Base-by-base conservation (phyloP, 2,888 invertebrate genomes). In the Drosophila infuscata region DNA sequence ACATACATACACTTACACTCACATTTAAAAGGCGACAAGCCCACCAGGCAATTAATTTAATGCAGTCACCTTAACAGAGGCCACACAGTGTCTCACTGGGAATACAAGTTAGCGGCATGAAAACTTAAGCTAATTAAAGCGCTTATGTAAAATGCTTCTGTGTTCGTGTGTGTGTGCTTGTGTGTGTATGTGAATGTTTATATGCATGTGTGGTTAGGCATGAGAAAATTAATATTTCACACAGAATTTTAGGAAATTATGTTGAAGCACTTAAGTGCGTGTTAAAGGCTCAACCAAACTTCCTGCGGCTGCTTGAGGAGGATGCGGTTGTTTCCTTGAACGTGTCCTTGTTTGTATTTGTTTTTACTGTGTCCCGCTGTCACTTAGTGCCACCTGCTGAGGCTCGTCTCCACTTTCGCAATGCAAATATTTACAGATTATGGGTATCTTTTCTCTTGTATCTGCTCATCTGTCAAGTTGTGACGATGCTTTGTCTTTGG, bases 81-180 rank as follows among this genome's bases (percentile, higher is more conserved):
- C 33, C 51, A 38, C 63, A 67, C 51, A 25, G 32, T 38, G 62
- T 30, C 57, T 48, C 76, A 12, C 9, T 35, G 67, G 74, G 65
- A 68, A 63, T 66, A 43, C 64, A 65, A 80, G 83, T 74, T 72
- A 67, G 53, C 72, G 62, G 53, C 65, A 68, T 69, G 75, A 70
- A 81, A 86, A 71, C 75, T 83, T 76, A 68, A 83, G 88, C 81
- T 81, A 83, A 89, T 84, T 87, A 84, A 81, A 81, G 59, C 38
- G 56, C 78, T 72, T 75, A 63, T 70, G 75, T 63, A 64, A 61
- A 80, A 68, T 62, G 58, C 38, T 57, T 20, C 11, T 70, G 41
- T 15, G 49, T 30, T 30, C 49, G 46, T 29, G 29, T 25, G 33
- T 7, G 25, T 48, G 35, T 48, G 11, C 32, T 1, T 25, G 25